Evolutionary conservation across 2,113 vertebrate species (phyloP).

Genomic region (Gila orcuttii): DNA sequence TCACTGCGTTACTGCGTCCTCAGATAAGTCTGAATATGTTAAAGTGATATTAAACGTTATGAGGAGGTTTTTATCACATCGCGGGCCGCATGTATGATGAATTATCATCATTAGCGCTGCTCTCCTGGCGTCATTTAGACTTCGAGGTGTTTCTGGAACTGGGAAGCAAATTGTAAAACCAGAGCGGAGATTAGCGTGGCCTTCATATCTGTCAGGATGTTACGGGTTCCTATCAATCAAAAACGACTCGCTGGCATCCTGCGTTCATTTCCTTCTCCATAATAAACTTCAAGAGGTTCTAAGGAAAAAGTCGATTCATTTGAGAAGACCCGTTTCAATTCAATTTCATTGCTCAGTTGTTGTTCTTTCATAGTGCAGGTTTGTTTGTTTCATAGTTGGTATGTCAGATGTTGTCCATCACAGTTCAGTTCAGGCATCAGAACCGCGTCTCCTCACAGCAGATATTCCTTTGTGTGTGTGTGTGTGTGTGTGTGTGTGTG

Average conservation of each 20-base stretch:
- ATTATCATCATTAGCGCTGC: constrained; percentile 52
- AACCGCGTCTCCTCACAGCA: too few species aligned
- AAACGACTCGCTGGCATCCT: not conserved
- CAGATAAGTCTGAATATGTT: constrained; percentile 21
- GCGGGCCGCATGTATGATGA: constrained; percentile 41
- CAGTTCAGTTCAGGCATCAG: too few species aligned
- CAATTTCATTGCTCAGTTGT: not conserved
- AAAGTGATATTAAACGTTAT: constrained; percentile 31
- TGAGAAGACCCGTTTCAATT: not conserved
- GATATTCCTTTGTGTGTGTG: too few species aligned
- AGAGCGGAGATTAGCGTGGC: constrained; percentile 13
- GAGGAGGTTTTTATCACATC: constrained; percentile 27
- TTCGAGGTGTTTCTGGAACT: constrained; percentile 36
- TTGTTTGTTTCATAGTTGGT: not conserved
- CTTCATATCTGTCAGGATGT: constrained; percentile 21
- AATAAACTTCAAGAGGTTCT: not conserved
- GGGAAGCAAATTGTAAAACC: constrained; percentile 47
- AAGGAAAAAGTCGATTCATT: not conserved
- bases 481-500: too few species aligned
- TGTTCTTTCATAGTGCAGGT: not conserved
- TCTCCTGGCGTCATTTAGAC: constrained; percentile 43
- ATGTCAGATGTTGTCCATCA: not conserved
- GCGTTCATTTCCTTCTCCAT: not conserved
- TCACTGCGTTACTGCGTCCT: not conserved
- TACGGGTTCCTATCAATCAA: constrained; percentile 43